Evolutionary conservation across 1,140 invertebrate species (phyloP).

Genomic region (Drosophila burlai): DNA sequence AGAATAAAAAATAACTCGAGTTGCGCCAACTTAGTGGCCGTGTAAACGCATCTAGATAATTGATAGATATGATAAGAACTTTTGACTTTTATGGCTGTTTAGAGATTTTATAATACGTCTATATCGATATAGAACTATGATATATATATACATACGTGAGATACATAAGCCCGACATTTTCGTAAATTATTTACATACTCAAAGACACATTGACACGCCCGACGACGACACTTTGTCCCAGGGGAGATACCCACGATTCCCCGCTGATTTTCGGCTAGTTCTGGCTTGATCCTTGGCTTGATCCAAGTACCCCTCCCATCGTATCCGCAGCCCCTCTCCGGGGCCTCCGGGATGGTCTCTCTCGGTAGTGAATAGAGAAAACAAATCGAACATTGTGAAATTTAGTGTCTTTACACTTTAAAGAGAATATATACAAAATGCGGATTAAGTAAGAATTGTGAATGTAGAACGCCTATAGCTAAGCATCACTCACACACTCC

Average conservation of each 20-base stretch:
- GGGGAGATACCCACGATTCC: background rate
- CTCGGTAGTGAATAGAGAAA: slow-evolving; percentile 65
- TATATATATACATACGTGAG: slow-evolving; percentile 29
- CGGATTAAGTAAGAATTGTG: slow-evolving; percentile 40
- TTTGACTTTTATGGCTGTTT: slow-evolving; percentile 83
- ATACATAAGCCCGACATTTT: slow-evolving; percentile 54
- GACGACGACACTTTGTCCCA: background rate
- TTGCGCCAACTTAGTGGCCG: slow-evolving; percentile 45
- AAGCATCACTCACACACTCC: slow-evolving; percentile 43
- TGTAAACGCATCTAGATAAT: slow-evolving; percentile 71
- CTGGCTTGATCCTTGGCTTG: slow-evolving; percentile 34
- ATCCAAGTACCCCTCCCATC: slow-evolving; percentile 13
- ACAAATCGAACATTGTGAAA: slow-evolving; percentile 83
- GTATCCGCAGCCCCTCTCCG: slow-evolving; percentile 8
- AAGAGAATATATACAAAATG: slow-evolving; percentile 71
- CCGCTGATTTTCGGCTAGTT: slow-evolving; percentile 39
- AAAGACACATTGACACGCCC: slow-evolving; percentile 24
- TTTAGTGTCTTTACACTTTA: slow-evolving; percentile 84
- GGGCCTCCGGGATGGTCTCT: slow-evolving; percentile 12
- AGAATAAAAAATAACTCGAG: slow-evolving; percentile 26
- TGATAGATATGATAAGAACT: slow-evolving; percentile 74
- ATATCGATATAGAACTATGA: slow-evolving; percentile 51
- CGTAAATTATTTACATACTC: slow-evolving; percentile 70
- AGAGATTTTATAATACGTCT: slow-evolving; percentile 81
- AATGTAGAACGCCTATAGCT: slow-evolving; percentile 47